Evolutionary conservation across 2,113 vertebrate genomes (phyloP), one percentile per base, ranked within the genome.

Genomic region (Xenopus borealis): DNA sequence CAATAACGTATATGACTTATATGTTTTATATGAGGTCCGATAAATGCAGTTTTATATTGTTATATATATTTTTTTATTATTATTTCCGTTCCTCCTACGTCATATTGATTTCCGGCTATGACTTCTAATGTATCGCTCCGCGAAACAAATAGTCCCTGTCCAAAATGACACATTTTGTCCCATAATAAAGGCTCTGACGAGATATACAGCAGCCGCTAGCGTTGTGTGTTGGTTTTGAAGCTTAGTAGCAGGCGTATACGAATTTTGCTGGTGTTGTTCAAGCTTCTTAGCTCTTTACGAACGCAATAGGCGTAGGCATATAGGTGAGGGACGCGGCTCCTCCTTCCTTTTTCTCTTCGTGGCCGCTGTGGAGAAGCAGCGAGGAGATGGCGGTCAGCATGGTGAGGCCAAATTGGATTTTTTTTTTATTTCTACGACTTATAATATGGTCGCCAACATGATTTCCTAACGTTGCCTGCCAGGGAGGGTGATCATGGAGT

Each of bases 301-400:
- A 12, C 10, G 11, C 47, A 50, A 10, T 5, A 11, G 71, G 66
- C 78, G 76, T 90, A 83, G 1, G 82, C 80, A 85, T 84, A 88
- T 85, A 85, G 4, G 0, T 7, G 30, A 7, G 0, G 7, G 4
- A 0, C 0, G 83, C 7, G 0, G 0, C 0, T 0, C 0, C 47
- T 0, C 40, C 75, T 95, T 96, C 95, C 95, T 96, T 96, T 27
- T 98, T 96, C 92, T 87, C 85, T 89, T 84, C 75, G 89, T 88
- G 91, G 90, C 90, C 79, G 88, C 89, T 90, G 92, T 89, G 83
- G 61, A 0, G 89, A 14, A 71, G 93, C 86, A 89, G 86, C 78
- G 83, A 80, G 88, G 86, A 84, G 90, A 87, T 85, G 80, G 85
- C 84, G 86, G 78, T 75, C 66, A 80, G 75, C 76, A 92, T 93